Conservation (phyloP, 2,888 invertebrate species). For the Tachina lurida region DNA sequence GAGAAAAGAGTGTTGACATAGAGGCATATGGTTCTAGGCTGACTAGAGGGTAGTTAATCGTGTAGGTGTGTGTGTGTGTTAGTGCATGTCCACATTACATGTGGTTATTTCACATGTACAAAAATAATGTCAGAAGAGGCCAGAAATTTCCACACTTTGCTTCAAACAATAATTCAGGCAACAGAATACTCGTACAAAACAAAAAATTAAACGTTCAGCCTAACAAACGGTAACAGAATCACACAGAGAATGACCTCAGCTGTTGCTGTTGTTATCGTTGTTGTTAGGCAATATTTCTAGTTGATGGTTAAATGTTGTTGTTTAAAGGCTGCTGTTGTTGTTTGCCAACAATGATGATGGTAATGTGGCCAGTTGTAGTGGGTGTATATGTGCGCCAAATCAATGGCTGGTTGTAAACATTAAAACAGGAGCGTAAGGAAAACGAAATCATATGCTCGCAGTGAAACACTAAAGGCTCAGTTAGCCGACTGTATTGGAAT, state of each 20-base stretch:
- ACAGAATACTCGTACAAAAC: conserved; percentile 43
- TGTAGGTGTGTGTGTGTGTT: not conserved
- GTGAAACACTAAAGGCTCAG: no score
- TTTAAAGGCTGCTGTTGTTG: conserved; percentile 31
- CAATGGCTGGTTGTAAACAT: not conserved
- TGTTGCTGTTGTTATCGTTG: conserved; percentile 35
- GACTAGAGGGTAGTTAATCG: conserved; percentile 8
- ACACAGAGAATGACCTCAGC: conserved; percentile 64
- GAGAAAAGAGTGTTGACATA: no score
- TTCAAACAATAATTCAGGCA: conserved; percentile 31
- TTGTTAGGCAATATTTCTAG: conserved; percentile 51
- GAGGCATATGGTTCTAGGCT: no score
- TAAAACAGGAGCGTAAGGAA: conserved; percentile 23
- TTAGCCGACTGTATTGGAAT: no score
- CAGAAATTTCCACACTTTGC: conserved; percentile 60
- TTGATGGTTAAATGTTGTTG: conserved; percentile 48
- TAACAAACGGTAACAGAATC: conserved; percentile 48
- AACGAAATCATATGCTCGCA: not conserved
- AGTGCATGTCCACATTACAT: not conserved
- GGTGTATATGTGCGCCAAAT: conserved; percentile 12
- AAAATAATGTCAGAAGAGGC: conserved; percentile 65
- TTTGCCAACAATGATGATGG: conserved; percentile 32
- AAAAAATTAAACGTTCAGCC: not conserved
- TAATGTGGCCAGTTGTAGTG: conserved; percentile 59
- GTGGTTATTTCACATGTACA: conserved; percentile 52